Evolutionary conservation across 2,888 invertebrate species (phyloP).

Genomic region (Eupithecia pulchellata): DNA sequence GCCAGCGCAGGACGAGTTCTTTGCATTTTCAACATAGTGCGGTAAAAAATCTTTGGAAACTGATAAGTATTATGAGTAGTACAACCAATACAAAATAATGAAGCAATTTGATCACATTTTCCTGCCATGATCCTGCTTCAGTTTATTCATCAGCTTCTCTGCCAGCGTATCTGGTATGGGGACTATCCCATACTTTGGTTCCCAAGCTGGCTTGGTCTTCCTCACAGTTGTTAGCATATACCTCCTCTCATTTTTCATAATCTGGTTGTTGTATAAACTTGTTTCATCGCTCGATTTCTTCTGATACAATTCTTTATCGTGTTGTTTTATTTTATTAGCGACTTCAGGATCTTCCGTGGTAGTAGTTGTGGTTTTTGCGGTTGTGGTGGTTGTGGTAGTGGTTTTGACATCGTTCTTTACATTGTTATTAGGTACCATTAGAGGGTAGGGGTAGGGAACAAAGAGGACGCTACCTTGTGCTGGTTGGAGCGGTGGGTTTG

Average conservation of each 20-base stretch:
- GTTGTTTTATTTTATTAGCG: not conserved
- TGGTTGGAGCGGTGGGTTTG: conserved; percentile 7
- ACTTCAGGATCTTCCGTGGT: not conserved
- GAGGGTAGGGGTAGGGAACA: conserved; percentile 58
- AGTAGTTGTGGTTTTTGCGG: conserved; percentile 21
- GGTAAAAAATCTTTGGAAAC: not conserved
- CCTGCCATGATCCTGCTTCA: conserved; percentile 49
- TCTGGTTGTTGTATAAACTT: conserved; percentile 1
- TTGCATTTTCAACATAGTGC: not conserved
- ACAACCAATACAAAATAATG: not conserved
- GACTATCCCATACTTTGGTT: conserved; percentile 68
- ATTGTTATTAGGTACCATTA: conserved; percentile 42
- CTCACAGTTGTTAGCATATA: conserved; percentile 57
- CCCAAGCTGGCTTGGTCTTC: conserved; percentile 59
- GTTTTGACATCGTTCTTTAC: conserved; percentile 9
- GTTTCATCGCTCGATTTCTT: not conserved
- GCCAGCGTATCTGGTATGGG: conserved; percentile 67
- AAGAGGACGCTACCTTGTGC: conserved; percentile 46
- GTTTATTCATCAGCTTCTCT: conserved; percentile 59
- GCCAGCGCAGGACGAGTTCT: not conserved
- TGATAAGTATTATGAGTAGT: not conserved
- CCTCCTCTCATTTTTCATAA: conserved; percentile 46
- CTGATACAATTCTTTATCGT: not conserved
- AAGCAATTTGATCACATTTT: conserved; percentile 10
- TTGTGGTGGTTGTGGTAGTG: conserved; percentile 15